Conservation (phyloP, 53 echinoderm and acorn worm species). For the Astropecten irregularis region DNA sequence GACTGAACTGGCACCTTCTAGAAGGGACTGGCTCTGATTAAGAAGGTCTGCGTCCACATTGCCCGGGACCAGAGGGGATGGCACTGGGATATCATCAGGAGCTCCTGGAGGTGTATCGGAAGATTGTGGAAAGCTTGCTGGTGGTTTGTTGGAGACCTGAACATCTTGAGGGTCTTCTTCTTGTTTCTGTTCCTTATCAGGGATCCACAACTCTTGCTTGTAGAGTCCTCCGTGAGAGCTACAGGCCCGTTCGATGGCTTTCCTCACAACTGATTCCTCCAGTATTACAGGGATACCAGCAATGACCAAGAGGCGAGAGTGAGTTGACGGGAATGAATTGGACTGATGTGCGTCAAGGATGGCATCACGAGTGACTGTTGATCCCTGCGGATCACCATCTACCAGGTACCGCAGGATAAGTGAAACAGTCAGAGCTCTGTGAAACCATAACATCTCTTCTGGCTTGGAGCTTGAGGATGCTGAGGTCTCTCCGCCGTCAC, state of each 20-base stretch:
- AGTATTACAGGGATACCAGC: constrained; percentile 76
- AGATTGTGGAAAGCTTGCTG: constrained; percentile 23
- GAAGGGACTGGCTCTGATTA: not conserved
- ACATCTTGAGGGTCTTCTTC: constrained; percentile 19
- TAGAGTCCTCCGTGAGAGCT: constrained; percentile 80
- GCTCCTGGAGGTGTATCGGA: constrained; percentile 4
- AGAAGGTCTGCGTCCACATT: not conserved
- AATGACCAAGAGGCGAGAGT: constrained; percentile 72
- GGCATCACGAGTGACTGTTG: constrained; percentile 70
- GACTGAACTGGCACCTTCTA: not conserved
- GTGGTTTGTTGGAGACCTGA: not conserved
- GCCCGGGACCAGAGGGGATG: constrained; percentile 20
- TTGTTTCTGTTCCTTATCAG: constrained; percentile 57
- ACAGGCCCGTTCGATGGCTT: constrained; percentile 69
- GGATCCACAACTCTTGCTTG: constrained; percentile 80
- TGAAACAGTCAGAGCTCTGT: constrained; percentile 74
- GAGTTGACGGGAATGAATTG: constrained; percentile 54
- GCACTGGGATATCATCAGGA: constrained; percentile 22
- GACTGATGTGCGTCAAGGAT: constrained; percentile 80
- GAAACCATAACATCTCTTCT: constrained; percentile 91
- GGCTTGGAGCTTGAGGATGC: constrained; percentile 61
- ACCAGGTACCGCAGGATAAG: constrained; percentile 73
- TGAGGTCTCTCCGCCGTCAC: constrained; percentile 73
- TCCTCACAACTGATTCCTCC: constrained; percentile 67
- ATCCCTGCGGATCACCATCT: constrained; percentile 61